These are phyloP conservation scores for Psilanteris sp. DNA, from an alignment of 1,140 invertebrate species.

Conservation along the genomic window DNA sequence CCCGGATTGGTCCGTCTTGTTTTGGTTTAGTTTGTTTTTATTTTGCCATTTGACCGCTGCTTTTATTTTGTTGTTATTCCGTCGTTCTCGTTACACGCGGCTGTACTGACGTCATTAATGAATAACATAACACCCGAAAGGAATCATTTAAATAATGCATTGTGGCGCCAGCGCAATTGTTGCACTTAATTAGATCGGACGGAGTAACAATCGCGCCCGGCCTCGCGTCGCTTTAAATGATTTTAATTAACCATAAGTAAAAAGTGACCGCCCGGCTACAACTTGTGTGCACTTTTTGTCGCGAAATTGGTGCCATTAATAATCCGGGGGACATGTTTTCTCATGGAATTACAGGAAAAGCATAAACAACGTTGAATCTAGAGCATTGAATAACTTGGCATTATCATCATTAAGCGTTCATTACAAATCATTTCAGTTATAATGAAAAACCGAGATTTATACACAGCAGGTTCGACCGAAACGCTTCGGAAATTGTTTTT, in stretches of 20 bases:
- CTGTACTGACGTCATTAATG: conserved; percentile 12
- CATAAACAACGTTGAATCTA: conserved; percentile 7
- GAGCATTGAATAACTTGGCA: conserved; percentile 9
- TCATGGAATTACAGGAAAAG: conserved; percentile 4
- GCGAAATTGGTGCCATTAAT: conserved; percentile 25
- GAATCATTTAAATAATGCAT: conserved; percentile 35
- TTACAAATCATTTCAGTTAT: conserved; percentile 9
- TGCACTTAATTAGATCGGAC: conserved; percentile 66
- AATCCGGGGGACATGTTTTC: background rate
- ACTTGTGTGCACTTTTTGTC: conserved; percentile 16
- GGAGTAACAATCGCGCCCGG: conserved; percentile 42
- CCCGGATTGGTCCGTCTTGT: too few species aligned
- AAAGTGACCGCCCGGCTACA: conserved; percentile 6
- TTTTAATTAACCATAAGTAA: conserved; percentile 48
- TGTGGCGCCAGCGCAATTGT: conserved; percentile 48
- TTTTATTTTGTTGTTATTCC: too few species aligned
- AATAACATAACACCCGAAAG: conserved; percentile 23
- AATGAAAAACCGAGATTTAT: background rate
- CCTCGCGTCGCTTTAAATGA: conserved; percentile 29
- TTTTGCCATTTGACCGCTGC: too few species aligned
- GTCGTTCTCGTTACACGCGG: background rate
- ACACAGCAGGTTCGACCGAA: background rate
- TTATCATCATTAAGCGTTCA: conserved; percentile 3
- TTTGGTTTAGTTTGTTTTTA: too few species aligned
- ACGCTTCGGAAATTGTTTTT: background rate